Base-by-base conservation (phyloP, 1,140 invertebrate species). In the Polyergus mexicanus region DNA sequence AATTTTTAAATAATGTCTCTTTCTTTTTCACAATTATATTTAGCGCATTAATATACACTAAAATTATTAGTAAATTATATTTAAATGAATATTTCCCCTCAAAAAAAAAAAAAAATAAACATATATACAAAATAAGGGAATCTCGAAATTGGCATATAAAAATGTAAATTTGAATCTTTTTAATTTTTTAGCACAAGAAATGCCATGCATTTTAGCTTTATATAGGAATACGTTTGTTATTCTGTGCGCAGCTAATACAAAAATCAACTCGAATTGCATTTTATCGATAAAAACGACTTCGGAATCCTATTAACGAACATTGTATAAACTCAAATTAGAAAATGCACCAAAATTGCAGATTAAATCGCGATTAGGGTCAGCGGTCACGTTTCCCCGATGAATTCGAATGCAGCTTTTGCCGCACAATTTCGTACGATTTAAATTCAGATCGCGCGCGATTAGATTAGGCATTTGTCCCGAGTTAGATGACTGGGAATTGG, bases 391-490 rank as follows among this genome's bases (percentile, higher is more conserved):
- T 72, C 38, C 2, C 78, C 10, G 66, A 72, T 72, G 51, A 58
- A 72, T 35, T 44, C 19, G 19, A 38, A 35, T 13, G n/a, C 44
- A 19, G 38, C 58, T 51, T 77, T n/a, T n/a, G 22, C n/a, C 3
- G 62, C 44, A 47, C 44, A 32, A 60, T 62, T 56, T n/a, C 28
- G 28, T n/a, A 25, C 16, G 60, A 84, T 83, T 83, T 72, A 72
- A 58, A 83, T 83, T 72, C 78, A 72, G 78, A 83, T 72, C 54
- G 78, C 56, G 68, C 78, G 38, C 78, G 35, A 35, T 16, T 41
- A 22, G 63, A 80, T 69, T 56, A 69, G 25, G 10, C 66, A 58
- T 71, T 81, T 71, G 60, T 81, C n/a, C 44, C 28, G 54, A 74
- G 72, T 74, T 60, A 74, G 78, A 6, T 38, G 56, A 60, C 13